Evolutionary conservation across 1,140 invertebrate species (phyloP).

Genomic region (Heliconius congener): DNA sequence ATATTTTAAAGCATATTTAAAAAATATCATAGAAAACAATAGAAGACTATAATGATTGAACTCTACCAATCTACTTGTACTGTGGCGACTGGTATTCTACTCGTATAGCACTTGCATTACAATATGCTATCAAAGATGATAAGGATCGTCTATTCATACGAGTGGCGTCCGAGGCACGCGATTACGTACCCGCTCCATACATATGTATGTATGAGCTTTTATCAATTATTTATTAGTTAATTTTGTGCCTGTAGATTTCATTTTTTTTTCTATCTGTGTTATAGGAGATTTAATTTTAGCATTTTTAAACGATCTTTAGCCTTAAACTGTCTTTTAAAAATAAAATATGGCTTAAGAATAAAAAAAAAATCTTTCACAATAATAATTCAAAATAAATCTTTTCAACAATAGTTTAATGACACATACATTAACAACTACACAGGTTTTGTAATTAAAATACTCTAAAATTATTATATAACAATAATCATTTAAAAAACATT

Average conservation of each 20-base stretch:
- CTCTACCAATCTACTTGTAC: neutral
- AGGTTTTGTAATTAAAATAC: too few species aligned
- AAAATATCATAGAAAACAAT: neutral
- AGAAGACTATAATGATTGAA: neutral
- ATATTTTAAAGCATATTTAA: too few species aligned
- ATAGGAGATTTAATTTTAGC: neutral
- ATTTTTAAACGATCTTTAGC: too few species aligned
- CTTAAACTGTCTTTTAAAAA: too few species aligned
- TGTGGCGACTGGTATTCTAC: neutral
- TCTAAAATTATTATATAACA: too few species aligned
- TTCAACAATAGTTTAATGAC: too few species aligned
- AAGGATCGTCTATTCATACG: slow-evolving; percentile 9
- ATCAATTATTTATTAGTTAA: neutral
- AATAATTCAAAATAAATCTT: too few species aligned
- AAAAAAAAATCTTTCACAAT: too few species aligned
- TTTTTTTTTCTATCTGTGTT: too few species aligned
- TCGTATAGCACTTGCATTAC: neutral
- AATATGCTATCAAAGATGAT: slow-evolving; percentile 8
- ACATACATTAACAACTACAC: too few species aligned
- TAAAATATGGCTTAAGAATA: too few species aligned
- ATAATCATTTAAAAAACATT: too few species aligned
- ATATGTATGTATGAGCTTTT: neutral
- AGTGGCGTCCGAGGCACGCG: neutral
- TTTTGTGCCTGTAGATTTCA: neutral
- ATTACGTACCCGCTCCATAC: neutral